phyloP scores from a whole-genome alignment of 2,797 vertebrate genomes.

The Odontamblyopus lacepedii region DNA sequence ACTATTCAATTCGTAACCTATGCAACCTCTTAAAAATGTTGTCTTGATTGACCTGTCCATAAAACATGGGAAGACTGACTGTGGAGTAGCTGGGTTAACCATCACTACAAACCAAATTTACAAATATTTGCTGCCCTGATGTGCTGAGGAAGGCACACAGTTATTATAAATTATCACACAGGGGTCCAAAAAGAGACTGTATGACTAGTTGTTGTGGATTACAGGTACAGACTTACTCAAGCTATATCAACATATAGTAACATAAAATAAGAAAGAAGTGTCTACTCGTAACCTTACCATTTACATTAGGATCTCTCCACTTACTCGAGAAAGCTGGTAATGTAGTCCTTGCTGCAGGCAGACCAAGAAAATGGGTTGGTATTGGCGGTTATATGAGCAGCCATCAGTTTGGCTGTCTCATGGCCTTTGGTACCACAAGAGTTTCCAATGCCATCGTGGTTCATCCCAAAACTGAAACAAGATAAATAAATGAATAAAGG shows the following conservation, averaged over 20 bases:
- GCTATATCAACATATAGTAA: not conserved
- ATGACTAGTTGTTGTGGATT: slow-evolving; percentile 40
- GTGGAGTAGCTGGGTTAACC: slow-evolving; percentile 32
- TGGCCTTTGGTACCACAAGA: slow-evolving; percentile 98
- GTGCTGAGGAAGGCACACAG: slow-evolving; percentile 41
- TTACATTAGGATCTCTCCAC: slow-evolving; percentile 70
- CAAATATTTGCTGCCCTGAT: slow-evolving; percentile 38
- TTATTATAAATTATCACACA: slow-evolving; percentile 46
- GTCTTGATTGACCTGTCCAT: slow-evolving; percentile 24
- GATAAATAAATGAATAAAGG: slow-evolving; percentile 16
- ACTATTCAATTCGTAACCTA: too few species aligned
- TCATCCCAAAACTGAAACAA: slow-evolving; percentile 95
- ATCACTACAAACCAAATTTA: slow-evolving; percentile 32
- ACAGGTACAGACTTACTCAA: slow-evolving; percentile 19
- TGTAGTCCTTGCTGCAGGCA: slow-evolving; percentile 98
- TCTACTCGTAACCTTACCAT: slow-evolving; percentile 20
- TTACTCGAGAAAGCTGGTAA: slow-evolving; percentile 99
- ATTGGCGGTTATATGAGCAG: slow-evolving; percentile 98
- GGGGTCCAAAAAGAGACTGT: slow-evolving; percentile 47
- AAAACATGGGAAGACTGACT: slow-evolving; percentile 27
- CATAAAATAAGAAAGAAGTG: slow-evolving; percentile 36
- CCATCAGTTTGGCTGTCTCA: slow-evolving; percentile 98
- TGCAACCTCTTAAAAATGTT: slow-evolving; percentile 16
- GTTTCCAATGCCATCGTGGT: slow-evolving; percentile 98
- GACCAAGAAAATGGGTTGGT: slow-evolving; percentile 99